Base-by-base conservation (phyloP, 1,140 invertebrate genomes). In the Calephelis nemesis region DNA sequence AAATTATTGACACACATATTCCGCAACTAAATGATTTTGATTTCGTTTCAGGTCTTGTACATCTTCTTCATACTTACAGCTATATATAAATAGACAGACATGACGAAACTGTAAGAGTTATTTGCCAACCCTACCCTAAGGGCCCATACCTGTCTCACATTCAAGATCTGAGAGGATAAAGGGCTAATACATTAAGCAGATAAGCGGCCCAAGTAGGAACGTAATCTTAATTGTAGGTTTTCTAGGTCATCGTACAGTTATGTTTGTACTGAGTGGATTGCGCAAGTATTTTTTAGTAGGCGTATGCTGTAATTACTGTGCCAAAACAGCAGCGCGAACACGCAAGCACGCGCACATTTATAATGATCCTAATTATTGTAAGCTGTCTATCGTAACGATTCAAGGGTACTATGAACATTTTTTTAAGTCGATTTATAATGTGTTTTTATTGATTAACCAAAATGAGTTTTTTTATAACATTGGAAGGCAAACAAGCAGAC, bases 271-370 rank as follows among this genome's bases (percentile, higher is more conserved):
- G 65, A 67, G 50, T 70, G 54, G 13, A 49, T 78, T 77, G 69
- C 73, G 74, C 74, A 79, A 81, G 63, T 65, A 70, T 72, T 73
- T 70, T 72, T 50, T 63, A 71, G 65, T 76, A 72, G 68, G 68
- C 71, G 76, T 78, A 71, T 78, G 67, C 70, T 65, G 77, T 82
- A 83, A 88, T 90, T 87, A 83, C 82, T 74, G 69, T 79, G 74
- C 69, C 70, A 76, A 81, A 82, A 82, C 77, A 76, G 75, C 76
- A 80, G 75, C 65, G 50, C 65, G 72, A 68, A 65, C 88, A 88
- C 83, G 82, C 85, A 80, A 86, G 72, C 74, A 78, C 77, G 84
- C 81, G 74, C 81, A 81, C 77, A 69, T 75, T 70, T 72, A 68
- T 77, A 78, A 79, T 82, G 47, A 75, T 76, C 74, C 71, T 83